Evolutionary conservation across 2,797 vertebrate species (phyloP), one percentile per base, ranked within the genome.

Genomic region (Danio kyathit): DNA sequence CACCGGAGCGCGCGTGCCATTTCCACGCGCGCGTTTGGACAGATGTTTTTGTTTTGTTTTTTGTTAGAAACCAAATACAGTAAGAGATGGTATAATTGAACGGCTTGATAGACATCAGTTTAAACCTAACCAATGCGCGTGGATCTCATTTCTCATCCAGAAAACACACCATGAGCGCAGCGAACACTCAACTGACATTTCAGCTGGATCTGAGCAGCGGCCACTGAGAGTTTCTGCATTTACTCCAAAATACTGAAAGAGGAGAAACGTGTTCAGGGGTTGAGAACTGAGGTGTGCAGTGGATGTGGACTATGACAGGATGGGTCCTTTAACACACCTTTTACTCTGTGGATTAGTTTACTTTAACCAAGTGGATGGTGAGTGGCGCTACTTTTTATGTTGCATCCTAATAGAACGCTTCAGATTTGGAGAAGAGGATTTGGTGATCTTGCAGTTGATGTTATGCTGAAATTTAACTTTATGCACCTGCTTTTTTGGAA

Each of bases 281-380:
- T 57, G 87, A 91, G 95, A 93, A 95, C 95, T 95, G 89, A 94
- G 88, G 93, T 91, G 92, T 85, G 85, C 87, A 80, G 90, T 95
- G 96, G 95, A 97, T 95, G 93, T 94, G 95, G 95, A 97, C 94
- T 97, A 96, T 98, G 96, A 94, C 89, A 98, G 94, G 90, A 99
- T 99, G 98, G 95, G 93, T 96, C 95, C 95, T 86, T 94, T 98
- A 94, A 95, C 92, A 91, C 92, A 95, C 89, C 91, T 98, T 91
- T 93, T 98, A 90, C 91, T 97, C 88, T 95, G 92, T 93, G 97
- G 97, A 97, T 95, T 98, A 95, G 92, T 97, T 81, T 94, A 92
- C 91, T 93, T 94, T 83, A 56, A 65, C 70, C 95, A 92, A 94
- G 95, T 95, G 89, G 92, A 94, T 90, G 98, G 98, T 99, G 93